phyloP scores from a whole-genome alignment of 1,140 invertebrate genomes.

The Theocolax elegans region DNA sequence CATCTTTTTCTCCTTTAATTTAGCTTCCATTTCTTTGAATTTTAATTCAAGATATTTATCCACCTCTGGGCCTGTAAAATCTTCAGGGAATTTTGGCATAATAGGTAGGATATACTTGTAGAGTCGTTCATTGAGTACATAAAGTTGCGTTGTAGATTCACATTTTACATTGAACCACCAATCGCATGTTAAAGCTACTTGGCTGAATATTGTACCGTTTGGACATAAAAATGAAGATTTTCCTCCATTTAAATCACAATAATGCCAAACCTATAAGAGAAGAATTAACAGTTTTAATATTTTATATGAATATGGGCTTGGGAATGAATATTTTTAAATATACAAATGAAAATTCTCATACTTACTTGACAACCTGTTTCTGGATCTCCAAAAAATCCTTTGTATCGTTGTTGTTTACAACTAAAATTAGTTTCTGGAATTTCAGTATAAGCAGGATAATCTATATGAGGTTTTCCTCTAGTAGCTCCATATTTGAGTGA shows the following conservation, averaged over 20 bases:
- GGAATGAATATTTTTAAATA: not conserved
- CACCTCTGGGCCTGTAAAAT: slow-evolving; percentile 85
- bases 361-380: slow-evolving; percentile 84
- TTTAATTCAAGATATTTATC: slow-evolving; percentile 85
- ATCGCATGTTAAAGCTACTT: slow-evolving; percentile 85
- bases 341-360: not conserved
- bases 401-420: slow-evolving; percentile 87
- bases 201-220: slow-evolving; percentile 91
- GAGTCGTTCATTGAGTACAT: slow-evolving; percentile 87
- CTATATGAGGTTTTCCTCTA: slow-evolving; percentile 81
- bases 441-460: slow-evolving; percentile 82
- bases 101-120: slow-evolving; percentile 89
- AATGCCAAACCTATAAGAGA: slow-evolving; percentile 82
- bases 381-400: slow-evolving; percentile 90
- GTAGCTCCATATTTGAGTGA: slow-evolving; percentile 71
- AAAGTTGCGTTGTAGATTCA: slow-evolving; percentile 81
- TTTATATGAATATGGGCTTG: no score
- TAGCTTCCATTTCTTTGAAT: slow-evolving; percentile 85
- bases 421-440: slow-evolving; percentile 85
- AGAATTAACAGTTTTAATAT: not conserved
- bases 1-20: slow-evolving; percentile 69
- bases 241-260: slow-evolving; percentile 90
- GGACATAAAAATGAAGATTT: slow-evolving; percentile 91
- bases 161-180: slow-evolving; percentile 95
- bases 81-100: slow-evolving; percentile 87